Evolutionary conservation across 2,888 invertebrate species (phyloP).

Genomic region (Cosmopolites sordidus): DNA sequence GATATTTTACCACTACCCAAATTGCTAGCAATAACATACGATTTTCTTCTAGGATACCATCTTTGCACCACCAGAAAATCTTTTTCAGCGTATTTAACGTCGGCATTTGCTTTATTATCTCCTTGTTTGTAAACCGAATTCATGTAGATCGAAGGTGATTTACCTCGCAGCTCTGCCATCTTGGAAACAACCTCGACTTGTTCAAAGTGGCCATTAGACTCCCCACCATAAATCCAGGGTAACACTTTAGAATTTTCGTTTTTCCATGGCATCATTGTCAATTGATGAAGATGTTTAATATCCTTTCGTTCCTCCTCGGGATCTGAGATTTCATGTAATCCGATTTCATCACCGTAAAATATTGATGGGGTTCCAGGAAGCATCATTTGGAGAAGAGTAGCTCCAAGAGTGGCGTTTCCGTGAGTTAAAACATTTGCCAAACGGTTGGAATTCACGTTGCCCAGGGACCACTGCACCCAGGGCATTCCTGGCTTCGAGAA

Average conservation of each 20-base stretch:
- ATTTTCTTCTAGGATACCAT: conserved; percentile 73
- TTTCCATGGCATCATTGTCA: conserved; percentile 66
- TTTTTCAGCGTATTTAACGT: conserved; percentile 60
- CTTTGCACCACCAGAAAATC: conserved; percentile 69
- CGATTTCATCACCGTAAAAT: conserved; percentile 90
- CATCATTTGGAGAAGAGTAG: conserved; percentile 70
- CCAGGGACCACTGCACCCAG: conserved; percentile 79
- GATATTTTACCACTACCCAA: conserved; percentile 58
- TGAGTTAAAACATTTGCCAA: conserved; percentile 55
- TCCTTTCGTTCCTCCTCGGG: conserved; percentile 57
- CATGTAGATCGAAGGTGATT: conserved; percentile 69
- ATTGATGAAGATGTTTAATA: conserved; percentile 61
- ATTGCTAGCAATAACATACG: conserved; percentile 73
- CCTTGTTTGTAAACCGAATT: conserved; percentile 66
- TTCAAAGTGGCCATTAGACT: conserved; percentile 50
- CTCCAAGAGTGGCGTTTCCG: conserved; percentile 63
- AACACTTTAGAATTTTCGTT: conserved; percentile 50
- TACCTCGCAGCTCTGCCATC: conserved; percentile 58
- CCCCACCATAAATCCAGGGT: conserved; percentile 61
- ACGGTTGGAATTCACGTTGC: conserved; percentile 59
- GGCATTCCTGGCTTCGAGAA: conserved; percentile 61
- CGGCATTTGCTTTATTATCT: conserved; percentile 60
- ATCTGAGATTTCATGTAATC: conserved; percentile 58
- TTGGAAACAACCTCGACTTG: conserved; percentile 55
- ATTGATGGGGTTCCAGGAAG: conserved; percentile 83